These are phyloP conservation scores for Micoletzkya japonica DNA, from an alignment of 2,888 invertebrate genomes.

Conservation along the genomic window DNA sequence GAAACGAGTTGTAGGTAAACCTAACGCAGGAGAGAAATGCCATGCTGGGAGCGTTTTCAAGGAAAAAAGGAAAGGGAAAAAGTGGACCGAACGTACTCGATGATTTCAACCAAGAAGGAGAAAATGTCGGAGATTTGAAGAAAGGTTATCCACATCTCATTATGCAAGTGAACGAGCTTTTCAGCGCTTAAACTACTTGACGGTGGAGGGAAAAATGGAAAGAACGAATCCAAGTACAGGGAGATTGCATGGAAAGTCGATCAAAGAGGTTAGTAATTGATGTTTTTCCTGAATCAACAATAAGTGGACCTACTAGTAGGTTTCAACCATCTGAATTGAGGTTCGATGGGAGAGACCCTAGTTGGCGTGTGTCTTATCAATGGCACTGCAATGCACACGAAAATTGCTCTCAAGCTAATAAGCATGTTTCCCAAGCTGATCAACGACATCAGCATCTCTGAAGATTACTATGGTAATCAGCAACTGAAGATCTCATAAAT, in stretches of 20 bases:
- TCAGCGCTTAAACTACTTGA: conserved; percentile 59
- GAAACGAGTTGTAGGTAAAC: too few relatives aligned
- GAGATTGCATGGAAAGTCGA: conserved; percentile 50
- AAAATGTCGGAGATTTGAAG: conserved; percentile 45
- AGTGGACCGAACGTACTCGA: conserved; percentile 51
- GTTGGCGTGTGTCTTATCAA: conserved; percentile 78
- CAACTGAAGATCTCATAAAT: not conserved
- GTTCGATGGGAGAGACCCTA: conserved; percentile 82
- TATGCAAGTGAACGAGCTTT: conserved; percentile 11
- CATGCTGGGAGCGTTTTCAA: conserved; percentile 53
- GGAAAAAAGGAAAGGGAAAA: conserved; percentile 57
- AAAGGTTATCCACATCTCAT: conserved; percentile 30
- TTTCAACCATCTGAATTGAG: conserved; percentile 24
- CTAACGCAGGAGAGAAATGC: conserved; percentile 70
- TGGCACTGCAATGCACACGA: conserved; percentile 49
- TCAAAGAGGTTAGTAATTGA: conserved; percentile 41
- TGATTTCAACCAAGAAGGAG: conserved; percentile 46
- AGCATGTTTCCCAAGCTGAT: conserved; percentile 93
- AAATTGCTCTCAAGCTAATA: conserved; percentile 83
- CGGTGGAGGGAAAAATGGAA: conserved; percentile 52
- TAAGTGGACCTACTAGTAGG: too few relatives aligned
- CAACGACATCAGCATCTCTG: conserved; percentile 65
- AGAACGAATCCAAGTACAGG: conserved; percentile 70
- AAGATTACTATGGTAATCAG: conserved; percentile 57
- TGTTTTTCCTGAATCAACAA: too few relatives aligned